phyloP scores from a whole-genome alignment of 2,888 invertebrate genomes.

The Tipula confusa region DNA sequence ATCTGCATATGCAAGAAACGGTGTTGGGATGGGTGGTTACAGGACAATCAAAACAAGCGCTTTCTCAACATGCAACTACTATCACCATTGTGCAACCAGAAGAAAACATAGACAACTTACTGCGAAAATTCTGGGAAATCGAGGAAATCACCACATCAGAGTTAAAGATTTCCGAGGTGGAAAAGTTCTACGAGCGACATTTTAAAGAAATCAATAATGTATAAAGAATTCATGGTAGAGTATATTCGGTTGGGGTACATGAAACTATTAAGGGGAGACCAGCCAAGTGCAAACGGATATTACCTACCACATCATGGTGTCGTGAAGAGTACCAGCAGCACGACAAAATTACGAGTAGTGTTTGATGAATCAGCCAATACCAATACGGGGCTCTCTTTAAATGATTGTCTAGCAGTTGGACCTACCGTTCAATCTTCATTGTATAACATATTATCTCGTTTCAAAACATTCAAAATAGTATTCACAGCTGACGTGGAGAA shows the following conservation, averaged over 20 bases:
- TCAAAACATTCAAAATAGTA: not conserved
- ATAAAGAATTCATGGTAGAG: not conserved
- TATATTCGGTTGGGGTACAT: not conserved
- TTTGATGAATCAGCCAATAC: too few relatives aligned
- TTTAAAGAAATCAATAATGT: not conserved
- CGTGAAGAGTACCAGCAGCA: not conserved
- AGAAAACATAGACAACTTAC: not conserved
- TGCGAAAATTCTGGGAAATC: not conserved
- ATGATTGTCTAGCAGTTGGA: not conserved
- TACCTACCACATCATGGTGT: not conserved
- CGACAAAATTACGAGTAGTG: not conserved
- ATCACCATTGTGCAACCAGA: not conserved
- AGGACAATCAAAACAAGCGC: not conserved
- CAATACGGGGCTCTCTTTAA: too few relatives aligned
- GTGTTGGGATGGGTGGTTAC: not conserved
- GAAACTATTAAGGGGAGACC: not conserved
- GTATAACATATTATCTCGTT: not conserved
- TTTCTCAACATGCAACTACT: not conserved
- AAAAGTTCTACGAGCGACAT: not conserved
- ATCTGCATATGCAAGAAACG: not conserved
- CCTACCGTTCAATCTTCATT: not conserved
- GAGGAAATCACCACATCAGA: not conserved
- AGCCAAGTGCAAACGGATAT: not conserved
- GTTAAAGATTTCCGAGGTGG: not conserved
- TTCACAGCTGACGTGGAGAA: not conserved